Base-by-base conservation (phyloP, 2,797 vertebrate genomes). In the Geotrypetes seraphini region DNA sequence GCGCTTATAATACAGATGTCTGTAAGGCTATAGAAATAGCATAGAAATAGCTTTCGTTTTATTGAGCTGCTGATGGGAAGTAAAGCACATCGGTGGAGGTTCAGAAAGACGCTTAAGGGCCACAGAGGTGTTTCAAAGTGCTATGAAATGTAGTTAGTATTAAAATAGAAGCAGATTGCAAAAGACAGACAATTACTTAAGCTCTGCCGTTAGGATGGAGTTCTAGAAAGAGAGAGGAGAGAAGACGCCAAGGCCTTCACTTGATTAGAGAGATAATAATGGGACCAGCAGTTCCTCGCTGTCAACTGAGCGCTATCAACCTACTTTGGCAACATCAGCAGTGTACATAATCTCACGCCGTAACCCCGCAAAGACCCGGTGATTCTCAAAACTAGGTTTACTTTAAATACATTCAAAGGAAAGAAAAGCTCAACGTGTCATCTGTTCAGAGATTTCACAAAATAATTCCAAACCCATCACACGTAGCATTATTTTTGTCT, bases 391-490 rank as follows among this genome's bases (percentile, higher is more conserved):
- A 60, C 44, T 50, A n/a, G n/a, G n/a, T n/a, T n/a, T 19, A 33
- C 48, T 76, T 78, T 66, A 72, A 76, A 75, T 64, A 70, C 50
- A 71, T 65, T 58, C 68, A 74, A 63, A 67, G 69, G 72, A 78
- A 69, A 46, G 34, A 63, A 57, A 67, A 63, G 64, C 74, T 73
- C 63, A 63, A 72, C 65, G 64, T 69, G 77, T 81, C 71, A 71
- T 73, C 66, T 71, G 72, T 60, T 78, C 71, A 54, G 73, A 70
- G 71, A 71, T 48, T 53, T n/a, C n/a, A n/a, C n/a, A 73, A 70
- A 69, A 73, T 71, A 73, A 75, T 77, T 77, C 67, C 63, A 71
- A 73, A 75, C 75, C n/a, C 71, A 57, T 74, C 73, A 63, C 62
- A 37, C 50, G 75, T 67, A 51, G 33, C 57, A 42, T 73, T 73